These are phyloP conservation scores for Scaptomyza graminum DNA, from an alignment of 1,140 invertebrate genomes.

Conservation along the genomic window DNA sequence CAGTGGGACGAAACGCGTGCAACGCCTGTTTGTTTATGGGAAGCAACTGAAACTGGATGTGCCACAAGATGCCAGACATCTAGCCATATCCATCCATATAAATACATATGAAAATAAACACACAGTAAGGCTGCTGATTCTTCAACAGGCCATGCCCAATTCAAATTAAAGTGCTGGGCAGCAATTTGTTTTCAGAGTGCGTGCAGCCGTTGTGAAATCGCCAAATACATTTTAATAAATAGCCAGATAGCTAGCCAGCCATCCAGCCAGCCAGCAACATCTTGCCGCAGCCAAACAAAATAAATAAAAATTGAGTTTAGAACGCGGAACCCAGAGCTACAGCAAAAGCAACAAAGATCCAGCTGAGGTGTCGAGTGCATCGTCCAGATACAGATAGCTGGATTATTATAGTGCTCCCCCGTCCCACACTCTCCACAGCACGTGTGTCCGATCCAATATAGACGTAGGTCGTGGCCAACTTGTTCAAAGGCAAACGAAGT, in stretches of 20 bases:
- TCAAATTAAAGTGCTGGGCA: slow-evolving; percentile 36
- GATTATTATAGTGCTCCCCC: too few relatives aligned
- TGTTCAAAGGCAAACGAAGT: slow-evolving; percentile 57
- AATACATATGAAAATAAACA: slow-evolving; percentile 34
- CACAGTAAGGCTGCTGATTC: not conserved
- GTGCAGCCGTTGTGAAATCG: slow-evolving; percentile 57
- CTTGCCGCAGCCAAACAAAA: slow-evolving; percentile 50
- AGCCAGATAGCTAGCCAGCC: slow-evolving; percentile 58
- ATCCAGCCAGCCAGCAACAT: slow-evolving; percentile 18
- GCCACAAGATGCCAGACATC: slow-evolving; percentile 50
- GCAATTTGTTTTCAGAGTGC: not conserved
- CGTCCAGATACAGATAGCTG: slow-evolving; percentile 38
- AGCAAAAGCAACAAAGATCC: slow-evolving; percentile 21
- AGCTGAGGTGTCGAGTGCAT: slow-evolving; percentile 64
- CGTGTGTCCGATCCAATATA: slow-evolving; percentile 38
- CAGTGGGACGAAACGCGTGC: slow-evolving; percentile 59
- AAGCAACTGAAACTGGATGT: slow-evolving; percentile 19
- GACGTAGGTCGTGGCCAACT: slow-evolving; percentile 75
- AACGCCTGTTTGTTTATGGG: slow-evolving; percentile 49
- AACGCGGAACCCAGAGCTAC: slow-evolving; percentile 18
- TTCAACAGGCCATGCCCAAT: slow-evolving; percentile 5
- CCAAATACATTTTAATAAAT: slow-evolving; percentile 74
- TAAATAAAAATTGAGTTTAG: slow-evolving; percentile 19
- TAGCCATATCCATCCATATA: slow-evolving; percentile 28
- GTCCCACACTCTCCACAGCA: not conserved